Percentiles rank a stretch among this genome's conserved stretches.
Conservation (phyloP, 2,113 vertebrate species). For the Notechis scutatus region DNA sequence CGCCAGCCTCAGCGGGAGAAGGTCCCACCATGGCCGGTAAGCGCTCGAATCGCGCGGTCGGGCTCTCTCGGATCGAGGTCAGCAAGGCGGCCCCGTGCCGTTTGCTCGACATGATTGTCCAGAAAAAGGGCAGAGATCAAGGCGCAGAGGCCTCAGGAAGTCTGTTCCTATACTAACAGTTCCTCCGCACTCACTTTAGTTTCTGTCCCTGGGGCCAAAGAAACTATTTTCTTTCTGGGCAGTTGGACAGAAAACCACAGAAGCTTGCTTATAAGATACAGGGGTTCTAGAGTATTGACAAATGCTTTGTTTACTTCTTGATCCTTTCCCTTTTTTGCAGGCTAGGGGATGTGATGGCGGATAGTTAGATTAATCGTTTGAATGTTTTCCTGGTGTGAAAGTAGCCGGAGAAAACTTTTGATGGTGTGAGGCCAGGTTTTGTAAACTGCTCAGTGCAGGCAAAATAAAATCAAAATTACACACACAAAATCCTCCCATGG, state of each 20-base stretch:
- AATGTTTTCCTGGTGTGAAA: not conserved
- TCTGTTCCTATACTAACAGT: not conserved
- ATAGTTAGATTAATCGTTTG: not conserved
- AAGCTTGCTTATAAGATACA: not conserved
- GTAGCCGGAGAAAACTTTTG: not conserved
- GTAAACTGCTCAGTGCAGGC: not conserved
- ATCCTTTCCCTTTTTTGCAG: not conserved
- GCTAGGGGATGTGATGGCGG: not conserved
- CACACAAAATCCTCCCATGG: not conserved
- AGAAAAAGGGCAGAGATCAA: not conserved
- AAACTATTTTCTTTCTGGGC: not conserved
- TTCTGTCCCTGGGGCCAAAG: not conserved
- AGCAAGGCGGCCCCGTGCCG: not conserved
- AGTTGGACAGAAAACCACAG: not conserved
- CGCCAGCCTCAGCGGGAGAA: not conserved
- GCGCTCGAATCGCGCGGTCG: not conserved
- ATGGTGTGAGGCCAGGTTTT: not conserved
- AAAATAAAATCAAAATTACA: not conserved
- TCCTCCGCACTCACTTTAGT: not conserved
- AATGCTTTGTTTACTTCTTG: not conserved
- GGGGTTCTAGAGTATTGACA: not conserved
- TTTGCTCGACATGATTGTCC: not conserved
- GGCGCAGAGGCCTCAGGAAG: not conserved
- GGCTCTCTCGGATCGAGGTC: not conserved
- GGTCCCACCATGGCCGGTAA: conserved; percentile 3